phyloP scores from a whole-genome alignment of 2,113 vertebrate species.

The Motacilla alba region DNA sequence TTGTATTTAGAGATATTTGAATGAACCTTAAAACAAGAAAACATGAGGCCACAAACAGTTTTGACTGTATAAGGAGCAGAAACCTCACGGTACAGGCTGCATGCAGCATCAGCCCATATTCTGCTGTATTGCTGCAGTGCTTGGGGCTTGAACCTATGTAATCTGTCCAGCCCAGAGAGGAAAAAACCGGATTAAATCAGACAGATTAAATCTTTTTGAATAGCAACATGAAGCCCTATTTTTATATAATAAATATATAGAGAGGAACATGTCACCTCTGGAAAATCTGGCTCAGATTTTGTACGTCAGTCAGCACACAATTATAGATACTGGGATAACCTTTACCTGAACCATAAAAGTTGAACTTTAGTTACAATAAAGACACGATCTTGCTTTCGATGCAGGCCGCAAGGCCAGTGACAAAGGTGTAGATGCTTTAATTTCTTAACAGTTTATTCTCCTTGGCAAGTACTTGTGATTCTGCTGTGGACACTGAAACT shows the following conservation, averaged over 20 bases:
- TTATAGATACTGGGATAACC: neutral
- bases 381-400: neutral
- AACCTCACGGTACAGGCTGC: neutral
- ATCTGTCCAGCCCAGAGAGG: neutral
- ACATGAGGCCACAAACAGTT: neutral
- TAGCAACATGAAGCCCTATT: neutral
- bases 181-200: neutral
- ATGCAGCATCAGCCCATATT: fast-evolving
- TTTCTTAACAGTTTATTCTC: neutral
- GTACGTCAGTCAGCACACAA: neutral
- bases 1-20: neutral
- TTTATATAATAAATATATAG: neutral
- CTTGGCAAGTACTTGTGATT: neutral
- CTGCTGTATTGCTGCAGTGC: neutral
- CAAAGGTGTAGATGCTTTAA: neutral
- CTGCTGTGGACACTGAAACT: neutral
- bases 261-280: neutral
- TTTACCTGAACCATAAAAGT: neutral
- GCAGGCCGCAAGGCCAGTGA: neutral
- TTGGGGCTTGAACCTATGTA: neutral
- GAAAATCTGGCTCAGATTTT: neutral
- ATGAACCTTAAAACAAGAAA: neutral
- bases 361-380: neutral
- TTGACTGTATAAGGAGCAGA: neutral
- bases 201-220: neutral